Evolutionary conservation across 2,797 vertebrate species (phyloP), one percentile per base, ranked within the genome.

Genomic region (Emydoidea blandingii): DNA sequence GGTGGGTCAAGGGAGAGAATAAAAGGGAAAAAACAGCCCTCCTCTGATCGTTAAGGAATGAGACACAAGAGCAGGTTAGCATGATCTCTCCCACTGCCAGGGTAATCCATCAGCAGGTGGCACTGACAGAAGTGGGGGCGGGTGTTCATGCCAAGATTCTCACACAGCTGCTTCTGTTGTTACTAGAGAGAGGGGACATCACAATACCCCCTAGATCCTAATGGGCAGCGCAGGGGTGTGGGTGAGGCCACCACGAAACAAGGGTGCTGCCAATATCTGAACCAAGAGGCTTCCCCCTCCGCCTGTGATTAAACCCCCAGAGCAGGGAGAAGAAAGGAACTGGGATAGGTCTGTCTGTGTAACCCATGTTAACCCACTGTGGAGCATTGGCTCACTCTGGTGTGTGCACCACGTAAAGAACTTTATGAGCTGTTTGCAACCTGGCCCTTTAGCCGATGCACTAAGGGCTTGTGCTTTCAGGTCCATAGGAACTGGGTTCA

Each of bases 71-170:
- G 41, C 31, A 95, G 74, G 31, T 90, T 57, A 19, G 57, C 78
- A 79, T 25, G 83, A 82, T 90, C 87, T 79, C 79, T 93, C 87
- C 87, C 9, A 59, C 87, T 68, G 83, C 27, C 44, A 44, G 68
- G 44, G 72, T 83, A 89, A 84, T 86, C 53, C 52, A 86, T 12
- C 8, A 47, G 49, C 54, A 81, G 27, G 31, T 44, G 57, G 16
- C 76, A 23, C 78, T 79, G 79, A 5, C 89, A 5, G 9, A 37
- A 52, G n/a, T 83, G 59, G 85, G 79, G 79, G 37, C 56, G 41
- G 80, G 37, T 19, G 86, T 50, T 88, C 87, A 79, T 29, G 10
- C 74, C 81, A 83, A 72, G n/a, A 83, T 50, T 41, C 90, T 47
- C 50, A 65, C 37, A 2, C 50, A 8, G 23, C 85, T 19, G 23